Evolutionary conservation across 64 coral and sea anemone genomes (phyloP), one percentile per base, ranked within the genome.

Genomic region (Dendronephthya gigantea): DNA sequence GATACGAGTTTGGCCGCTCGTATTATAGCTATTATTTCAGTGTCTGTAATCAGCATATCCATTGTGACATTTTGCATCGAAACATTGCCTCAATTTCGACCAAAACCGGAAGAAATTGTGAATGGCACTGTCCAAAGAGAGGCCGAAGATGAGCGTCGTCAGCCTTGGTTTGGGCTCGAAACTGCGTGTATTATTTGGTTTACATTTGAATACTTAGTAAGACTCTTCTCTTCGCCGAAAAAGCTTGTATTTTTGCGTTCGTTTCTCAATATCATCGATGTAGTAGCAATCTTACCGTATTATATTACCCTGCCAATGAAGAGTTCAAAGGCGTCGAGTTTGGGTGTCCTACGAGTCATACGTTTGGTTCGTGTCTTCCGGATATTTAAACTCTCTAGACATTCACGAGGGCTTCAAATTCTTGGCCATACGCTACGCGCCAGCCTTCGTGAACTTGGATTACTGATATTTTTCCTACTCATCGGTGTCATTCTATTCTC

Each of bases 231-330:
- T 2, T 98, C 95, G 12, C 95, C 95, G 30, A 90, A 91, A 28
- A 98, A 98, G 25, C 82, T 93, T 8, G 85, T 87, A 2, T 98
- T 98, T 86, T 68, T 98, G 16, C 85, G 90, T 35, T 98, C 95
- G 15, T 93, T 98, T 83, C 56, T 98, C 40, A 98, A 98, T 69
- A 82, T 98, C n/a, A 98, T 98, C 58, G 95, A 98, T 43, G 89
- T 98, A n/a, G 95, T 98, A 0, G 95, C 95, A 28, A 98, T 98
- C 9, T 39, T 98, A 31, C 95, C 95, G 0, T 98, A 98, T 33
- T 98, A 98, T 43, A 98, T 98, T 68, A 98, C 95, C n/a, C 85
- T 98, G 30, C 95, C 95, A 1, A 98, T 98, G 95, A 92, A 98
- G 68, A 90, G 91, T 68, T 90, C 92, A 12, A 93, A 98, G 23